These are phyloP conservation scores for Calephelis virginiensis DNA, from an alignment of 1,140 invertebrate species.

Conservation along the genomic window DNA sequence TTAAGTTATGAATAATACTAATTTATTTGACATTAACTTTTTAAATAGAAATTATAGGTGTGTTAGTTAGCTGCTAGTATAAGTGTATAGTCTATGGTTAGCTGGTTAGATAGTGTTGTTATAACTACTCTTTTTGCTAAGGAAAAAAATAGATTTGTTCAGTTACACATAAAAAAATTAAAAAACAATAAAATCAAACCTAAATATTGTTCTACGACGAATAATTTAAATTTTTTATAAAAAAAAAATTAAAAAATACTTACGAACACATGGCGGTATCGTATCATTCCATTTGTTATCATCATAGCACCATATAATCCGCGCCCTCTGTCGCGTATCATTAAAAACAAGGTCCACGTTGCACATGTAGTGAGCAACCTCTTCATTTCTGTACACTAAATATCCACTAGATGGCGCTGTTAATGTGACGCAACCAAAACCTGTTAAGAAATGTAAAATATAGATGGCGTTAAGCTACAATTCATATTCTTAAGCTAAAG, in stretches of 20 bases:
- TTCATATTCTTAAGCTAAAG: background rate
- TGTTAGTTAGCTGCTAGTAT: too few relatives aligned
- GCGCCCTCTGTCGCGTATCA: slow-evolving; percentile 75
- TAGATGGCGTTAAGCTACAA: slow-evolving; percentile 31
- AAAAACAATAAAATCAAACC: background rate
- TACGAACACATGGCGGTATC: slow-evolving; percentile 81
- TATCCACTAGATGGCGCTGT: slow-evolving; percentile 80
- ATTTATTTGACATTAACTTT: background rate
- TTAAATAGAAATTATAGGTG: too few relatives aligned
- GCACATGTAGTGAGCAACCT: slow-evolving; percentile 81
- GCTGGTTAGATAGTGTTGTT: too few relatives aligned
- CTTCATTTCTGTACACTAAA: slow-evolving; percentile 77
- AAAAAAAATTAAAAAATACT: slow-evolving; percentile 49
- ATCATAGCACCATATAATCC: slow-evolving; percentile 77
- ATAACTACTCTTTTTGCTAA: too few relatives aligned
- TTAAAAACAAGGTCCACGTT: slow-evolving; percentile 80
- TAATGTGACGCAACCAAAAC: slow-evolving; percentile 80
- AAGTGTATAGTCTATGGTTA: too few relatives aligned
- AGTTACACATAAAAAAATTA: background rate
- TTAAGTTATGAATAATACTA: background rate
- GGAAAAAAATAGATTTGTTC: too few relatives aligned
- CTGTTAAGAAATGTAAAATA: slow-evolving; percentile 51
- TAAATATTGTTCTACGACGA: too few relatives aligned
- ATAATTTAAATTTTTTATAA: too few relatives aligned
- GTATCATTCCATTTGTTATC: slow-evolving; percentile 80